These are phyloP conservation scores for Chamaedrilus cognettii DNA, from an alignment of 2,888 invertebrate species.

Conservation along the genomic window DNA sequence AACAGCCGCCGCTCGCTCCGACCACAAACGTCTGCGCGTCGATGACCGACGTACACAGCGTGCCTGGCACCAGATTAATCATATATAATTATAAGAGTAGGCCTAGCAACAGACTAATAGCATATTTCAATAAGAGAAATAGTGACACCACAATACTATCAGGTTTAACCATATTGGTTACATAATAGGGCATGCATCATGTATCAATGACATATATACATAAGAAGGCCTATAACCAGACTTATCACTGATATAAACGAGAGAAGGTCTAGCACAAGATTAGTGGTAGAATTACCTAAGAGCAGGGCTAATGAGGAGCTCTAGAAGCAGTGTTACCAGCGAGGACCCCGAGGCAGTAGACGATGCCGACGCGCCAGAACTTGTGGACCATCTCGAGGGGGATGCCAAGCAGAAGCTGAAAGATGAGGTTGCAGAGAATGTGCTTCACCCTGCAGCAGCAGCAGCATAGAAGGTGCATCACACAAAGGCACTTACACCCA, in stretches of 20 bases:
- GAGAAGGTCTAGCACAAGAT: background rate
- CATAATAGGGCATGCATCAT: background rate
- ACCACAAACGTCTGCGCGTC: constrained; percentile 69
- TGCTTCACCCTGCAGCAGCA: constrained; percentile 73
- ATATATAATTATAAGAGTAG: too few relatives aligned
- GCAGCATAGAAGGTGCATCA: constrained; percentile 2
- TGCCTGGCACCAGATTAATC: too few relatives aligned
- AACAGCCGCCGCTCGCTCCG: constrained; percentile 95
- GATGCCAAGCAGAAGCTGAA: constrained; percentile 89
- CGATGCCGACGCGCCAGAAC: constrained; percentile 82
- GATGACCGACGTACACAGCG: constrained; percentile 61
- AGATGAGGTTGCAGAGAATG: constrained; percentile 84
- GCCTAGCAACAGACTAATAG: too few relatives aligned
- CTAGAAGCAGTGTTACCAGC: too few relatives aligned
- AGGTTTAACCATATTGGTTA: too few relatives aligned
- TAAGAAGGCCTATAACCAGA: background rate
- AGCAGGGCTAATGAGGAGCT: background rate
- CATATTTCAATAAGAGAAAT: too few relatives aligned
- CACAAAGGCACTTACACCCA: too few relatives aligned
- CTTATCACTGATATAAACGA: background rate
- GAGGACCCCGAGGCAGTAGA: constrained; percentile 60
- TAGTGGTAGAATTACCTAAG: background rate
- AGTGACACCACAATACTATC: too few relatives aligned
- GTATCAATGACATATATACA: background rate
- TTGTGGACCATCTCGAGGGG: constrained; percentile 96